Base-by-base conservation (phyloP, 2,888 invertebrate species). In the Drosophila greeni region DNA sequence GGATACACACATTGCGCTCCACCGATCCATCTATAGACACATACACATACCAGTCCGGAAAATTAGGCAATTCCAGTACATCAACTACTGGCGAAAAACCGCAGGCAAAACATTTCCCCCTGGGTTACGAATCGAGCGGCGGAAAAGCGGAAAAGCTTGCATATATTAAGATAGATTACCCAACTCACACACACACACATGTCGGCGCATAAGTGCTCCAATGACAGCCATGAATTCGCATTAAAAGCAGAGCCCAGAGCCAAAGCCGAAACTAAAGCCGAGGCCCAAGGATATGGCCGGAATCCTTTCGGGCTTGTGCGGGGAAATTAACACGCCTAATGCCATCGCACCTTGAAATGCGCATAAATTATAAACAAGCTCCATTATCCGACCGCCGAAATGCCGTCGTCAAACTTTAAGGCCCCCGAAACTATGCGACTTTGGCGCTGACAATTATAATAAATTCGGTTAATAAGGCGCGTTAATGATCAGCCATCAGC, bases 381-480 rank as follows among this genome's bases (percentile, higher is more conserved):
- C 68, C 67, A 77, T 76, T 72, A 73, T 56, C 37, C 59, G 40
- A 49, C 60, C 70, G 57, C 61, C 54, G 61, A 68, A 68, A 68
- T 59, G 59, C 56, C 37, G 52, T 56, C 72, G 57, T 45, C 66
- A 68, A 74, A 79, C 54, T 68, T 79, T 75, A 43, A 56, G 42
- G 53, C 60, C 62, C 62, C 53, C 54, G 29, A 73, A 81, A 82
- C 76, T 77, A 73, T 82, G 65, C 72, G 59, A 66, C 60, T 37
- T 48, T 52, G 53, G 45, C 59, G 56, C 53, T 58, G 69, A 54
- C 75, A 77, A 76, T 80, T 75, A 84, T 80, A 82, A 82, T 82
- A 82, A 82, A 84, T 84, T 82, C 66, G 68, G 69, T 76, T 84
- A 84, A 82, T 84, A 84, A 82, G 73, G 76, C 81, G 82, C 84